phyloP scores from a whole-genome alignment of 2,888 invertebrate genomes.

The Gastracanthus pulcherrimus region DNA sequence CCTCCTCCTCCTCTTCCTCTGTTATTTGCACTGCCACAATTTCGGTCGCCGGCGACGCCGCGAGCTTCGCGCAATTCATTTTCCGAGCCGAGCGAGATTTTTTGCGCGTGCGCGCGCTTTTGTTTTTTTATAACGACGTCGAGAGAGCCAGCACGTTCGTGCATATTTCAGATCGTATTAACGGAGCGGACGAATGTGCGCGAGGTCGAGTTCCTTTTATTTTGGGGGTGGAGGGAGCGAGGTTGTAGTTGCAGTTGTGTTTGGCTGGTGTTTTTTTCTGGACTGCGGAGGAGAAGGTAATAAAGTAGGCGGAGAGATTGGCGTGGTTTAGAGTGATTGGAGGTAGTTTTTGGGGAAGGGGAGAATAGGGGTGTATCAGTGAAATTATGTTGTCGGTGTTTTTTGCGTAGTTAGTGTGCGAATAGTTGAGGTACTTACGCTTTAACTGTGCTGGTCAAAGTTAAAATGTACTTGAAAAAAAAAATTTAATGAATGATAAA shows the following conservation, averaged over 20 bases:
- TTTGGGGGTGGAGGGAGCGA: no score
- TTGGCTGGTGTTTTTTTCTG: neutral
- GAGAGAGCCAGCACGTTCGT: neutral
- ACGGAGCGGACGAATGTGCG: neutral
- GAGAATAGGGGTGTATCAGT: no score
- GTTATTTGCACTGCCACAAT: constrained; percentile 49
- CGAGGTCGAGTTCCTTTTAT: no score
- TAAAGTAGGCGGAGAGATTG: neutral
- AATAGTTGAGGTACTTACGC: no score
- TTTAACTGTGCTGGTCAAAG: no score
- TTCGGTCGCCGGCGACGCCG: constrained; percentile 32
- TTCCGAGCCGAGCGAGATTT: neutral
- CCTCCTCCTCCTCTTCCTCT: neutral
- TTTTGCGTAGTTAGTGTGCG: no score
- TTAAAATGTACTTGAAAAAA: no score
- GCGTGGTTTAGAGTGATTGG: neutral
- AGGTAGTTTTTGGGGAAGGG: no score
- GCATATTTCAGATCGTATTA: constrained; percentile 49
- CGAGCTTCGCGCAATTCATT: constrained; percentile 33
- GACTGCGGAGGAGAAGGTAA: neutral
- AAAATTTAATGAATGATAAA: no score
- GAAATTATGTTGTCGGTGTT: no score
- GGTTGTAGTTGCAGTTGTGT: neutral
- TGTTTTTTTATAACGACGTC: neutral
- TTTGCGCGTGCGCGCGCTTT: neutral